These are phyloP conservation scores for Acleris sparsana DNA, from an alignment of 2,888 invertebrate species.

Conservation along the genomic window DNA sequence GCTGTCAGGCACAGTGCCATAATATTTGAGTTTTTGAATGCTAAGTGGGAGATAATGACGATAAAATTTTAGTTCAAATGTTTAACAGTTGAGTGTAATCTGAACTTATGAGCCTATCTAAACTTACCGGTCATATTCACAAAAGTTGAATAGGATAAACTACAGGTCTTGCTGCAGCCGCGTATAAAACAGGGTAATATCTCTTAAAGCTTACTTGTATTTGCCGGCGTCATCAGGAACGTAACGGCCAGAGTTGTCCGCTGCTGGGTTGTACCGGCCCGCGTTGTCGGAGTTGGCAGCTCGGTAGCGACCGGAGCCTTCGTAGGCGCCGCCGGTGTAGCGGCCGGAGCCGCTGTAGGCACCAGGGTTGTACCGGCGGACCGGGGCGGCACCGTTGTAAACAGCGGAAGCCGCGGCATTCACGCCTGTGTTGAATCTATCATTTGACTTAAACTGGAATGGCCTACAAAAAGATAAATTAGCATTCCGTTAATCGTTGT, in stretches of 20 bases:
- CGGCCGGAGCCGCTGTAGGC: constrained; percentile 39
- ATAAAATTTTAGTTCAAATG: too few species aligned
- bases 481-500: neutral
- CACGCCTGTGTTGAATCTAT: constrained; percentile 42
- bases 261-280: constrained; percentile 46
- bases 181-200: neutral
- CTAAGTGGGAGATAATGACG: too few species aligned
- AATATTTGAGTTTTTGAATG: too few species aligned
- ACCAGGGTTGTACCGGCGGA: constrained; percentile 33
- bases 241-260: constrained; percentile 56
- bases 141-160: too few species aligned
- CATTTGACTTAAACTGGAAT: constrained; percentile 45
- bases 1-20: too few species aligned
- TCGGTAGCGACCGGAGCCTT: constrained; percentile 55
- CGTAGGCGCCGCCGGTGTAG: constrained; percentile 36
- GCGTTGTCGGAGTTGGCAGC: constrained; percentile 36
- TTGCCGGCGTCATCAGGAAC: constrained; percentile 60
- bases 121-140: too few species aligned
- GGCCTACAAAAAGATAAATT: constrained; percentile 41
- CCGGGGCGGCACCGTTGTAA: constrained; percentile 37
- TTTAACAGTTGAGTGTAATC: too few species aligned
- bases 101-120: too few species aligned
- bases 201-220: constrained; percentile 61
- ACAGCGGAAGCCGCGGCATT: constrained; percentile 46
- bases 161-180: neutral